A percentile compares a stretch with the other conserved stretches of the same genome.
phyloP scores from a whole-genome alignment of 2,113 vertebrate species.

The Ciconia maguari region DNA sequence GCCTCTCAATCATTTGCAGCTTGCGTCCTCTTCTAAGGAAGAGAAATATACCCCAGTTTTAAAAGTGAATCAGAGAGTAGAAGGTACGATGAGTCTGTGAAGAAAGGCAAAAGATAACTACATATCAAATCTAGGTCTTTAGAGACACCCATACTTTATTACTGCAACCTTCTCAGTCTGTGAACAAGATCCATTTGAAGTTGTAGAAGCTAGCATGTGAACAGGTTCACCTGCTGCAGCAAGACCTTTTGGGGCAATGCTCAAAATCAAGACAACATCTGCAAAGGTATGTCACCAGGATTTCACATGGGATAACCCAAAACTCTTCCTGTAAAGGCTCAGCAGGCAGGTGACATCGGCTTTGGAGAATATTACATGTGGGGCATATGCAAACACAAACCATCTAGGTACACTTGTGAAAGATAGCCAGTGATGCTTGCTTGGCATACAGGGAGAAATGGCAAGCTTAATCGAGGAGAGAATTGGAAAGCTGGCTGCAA shows the following conservation, averaged over 20 bases:
- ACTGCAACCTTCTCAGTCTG: not conserved
- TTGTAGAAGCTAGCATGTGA: fast-evolving
- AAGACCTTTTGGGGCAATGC: not conserved
- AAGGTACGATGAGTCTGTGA: not conserved
- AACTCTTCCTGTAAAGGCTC: not conserved
- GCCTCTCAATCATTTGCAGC: not conserved
- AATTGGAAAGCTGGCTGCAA: not conserved
- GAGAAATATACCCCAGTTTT: not conserved
- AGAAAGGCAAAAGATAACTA: not conserved
- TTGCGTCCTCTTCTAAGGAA: not conserved
- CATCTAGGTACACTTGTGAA: not conserved
- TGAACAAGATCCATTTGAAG: not conserved
- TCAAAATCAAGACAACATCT: not conserved
- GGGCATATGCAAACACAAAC: not conserved
- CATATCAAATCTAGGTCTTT: not conserved
- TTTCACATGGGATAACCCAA: not conserved
- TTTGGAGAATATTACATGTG: not conserved
- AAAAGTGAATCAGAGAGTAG: not conserved
- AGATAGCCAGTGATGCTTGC: not conserved
- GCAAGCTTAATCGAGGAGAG: not conserved
- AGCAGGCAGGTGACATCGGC: not conserved
- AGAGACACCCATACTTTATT: not conserved
- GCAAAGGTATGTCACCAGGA: not conserved
- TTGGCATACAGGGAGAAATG: not conserved
- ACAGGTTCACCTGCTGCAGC: not conserved